phyloP scores from a whole-genome alignment of 2,888 invertebrate genomes.

The Chrysomela aeneicollis region DNA sequence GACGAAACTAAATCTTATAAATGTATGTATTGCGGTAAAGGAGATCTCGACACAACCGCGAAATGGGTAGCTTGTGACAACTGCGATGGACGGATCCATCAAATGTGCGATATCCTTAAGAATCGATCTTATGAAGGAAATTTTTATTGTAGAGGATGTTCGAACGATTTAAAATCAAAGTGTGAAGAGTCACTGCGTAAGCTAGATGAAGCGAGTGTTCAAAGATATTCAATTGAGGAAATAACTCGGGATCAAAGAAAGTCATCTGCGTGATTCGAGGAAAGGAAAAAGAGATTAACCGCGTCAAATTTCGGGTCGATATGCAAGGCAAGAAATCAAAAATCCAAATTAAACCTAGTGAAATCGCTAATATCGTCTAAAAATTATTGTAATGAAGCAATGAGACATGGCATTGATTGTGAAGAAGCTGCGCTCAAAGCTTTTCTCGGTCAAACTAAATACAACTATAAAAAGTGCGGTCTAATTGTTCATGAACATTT shows the following conservation, averaged over 20 bases:
- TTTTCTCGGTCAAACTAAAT: too few species aligned
- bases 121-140: too few species aligned
- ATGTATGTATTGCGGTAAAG: constrained; percentile 10
- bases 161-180: too few species aligned
- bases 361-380: neutral
- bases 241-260: neutral
- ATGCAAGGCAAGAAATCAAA: too few species aligned
- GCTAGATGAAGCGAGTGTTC: neutral
- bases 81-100: too few species aligned
- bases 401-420: constrained; percentile 1
- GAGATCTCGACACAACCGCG: constrained; percentile 7
- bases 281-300: too few species aligned
- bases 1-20: constrained; percentile 1
- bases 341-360: constrained; percentile 9
- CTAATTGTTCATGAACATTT: too few species aligned
- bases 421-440: constrained; percentile 11
- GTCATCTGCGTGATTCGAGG: too few species aligned
- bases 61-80: constrained; percentile 30
- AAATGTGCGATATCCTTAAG: too few species aligned
- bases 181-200: neutral
- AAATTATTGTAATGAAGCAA: neutral
- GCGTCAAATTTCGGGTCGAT: too few species aligned
- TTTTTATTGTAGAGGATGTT: too few species aligned
- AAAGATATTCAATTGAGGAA: neutral
- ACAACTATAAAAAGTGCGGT: too few species aligned